These are phyloP conservation scores for Amblyraja radiata DNA, from an alignment of 2,797 vertebrate species.

Conservation along the genomic window DNA sequence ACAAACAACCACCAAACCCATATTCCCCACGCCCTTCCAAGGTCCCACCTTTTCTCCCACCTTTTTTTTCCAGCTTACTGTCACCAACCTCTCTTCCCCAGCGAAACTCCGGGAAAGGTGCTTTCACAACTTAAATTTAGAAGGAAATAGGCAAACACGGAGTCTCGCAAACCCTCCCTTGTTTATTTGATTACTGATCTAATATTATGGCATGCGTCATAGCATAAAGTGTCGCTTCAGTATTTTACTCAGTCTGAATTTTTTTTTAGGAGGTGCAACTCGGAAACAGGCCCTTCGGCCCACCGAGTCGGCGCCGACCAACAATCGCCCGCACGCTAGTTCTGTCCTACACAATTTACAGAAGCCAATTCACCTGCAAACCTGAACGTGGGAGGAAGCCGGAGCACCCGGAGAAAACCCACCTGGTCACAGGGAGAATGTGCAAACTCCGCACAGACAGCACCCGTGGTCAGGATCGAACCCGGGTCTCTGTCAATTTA, in stretches of 20 bases:
- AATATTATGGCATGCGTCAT: background rate
- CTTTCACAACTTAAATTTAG: slow-evolving; percentile 26
- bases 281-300: no score
- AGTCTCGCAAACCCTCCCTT: background rate
- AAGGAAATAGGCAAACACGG: background rate
- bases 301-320: no score
- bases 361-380: no score
- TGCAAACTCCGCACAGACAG: no score
- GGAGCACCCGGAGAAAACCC: no score
- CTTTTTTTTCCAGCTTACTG: background rate
- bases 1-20: background rate
- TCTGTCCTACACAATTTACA: no score
- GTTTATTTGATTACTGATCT: slow-evolving; percentile 21
- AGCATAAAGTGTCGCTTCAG: background rate
- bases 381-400: no score
- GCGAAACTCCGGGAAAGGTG: background rate
- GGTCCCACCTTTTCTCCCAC: background rate
- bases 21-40: background rate
- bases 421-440: no score
- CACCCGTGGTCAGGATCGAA: no score
- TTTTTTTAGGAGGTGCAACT: no score
- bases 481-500: no score
- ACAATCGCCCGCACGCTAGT: no score
- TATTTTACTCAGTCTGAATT: background rate
- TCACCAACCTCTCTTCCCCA: background rate